Base-by-base conservation (phyloP, 1,140 invertebrate species). In the Rhysida immarginata region DNA sequence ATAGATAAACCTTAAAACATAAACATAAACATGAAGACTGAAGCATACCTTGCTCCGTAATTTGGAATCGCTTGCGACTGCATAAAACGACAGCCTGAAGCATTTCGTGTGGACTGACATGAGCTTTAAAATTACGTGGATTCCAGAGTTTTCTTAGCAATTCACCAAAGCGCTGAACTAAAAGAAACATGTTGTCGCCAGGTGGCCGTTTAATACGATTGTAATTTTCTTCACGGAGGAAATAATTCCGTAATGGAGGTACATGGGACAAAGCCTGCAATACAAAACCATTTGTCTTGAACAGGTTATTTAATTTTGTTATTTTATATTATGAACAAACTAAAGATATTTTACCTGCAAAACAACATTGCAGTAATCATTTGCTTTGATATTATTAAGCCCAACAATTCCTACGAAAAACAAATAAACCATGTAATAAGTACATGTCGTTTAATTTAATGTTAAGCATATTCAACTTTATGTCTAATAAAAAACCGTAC, bases 71-170 rank as follows among this genome's bases (percentile, higher is more conserved):
- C 67, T 99, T 99, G 69, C 93, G 90, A 64, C 92, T 96, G 84
- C 93, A 98, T 5, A 98, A 72, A 1, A 99, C 96, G 26, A 99
- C 94, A 27, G 96, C 92, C 73, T 99, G 96, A 14, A 99, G 73
- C 96, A 99, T 99, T 77, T 99, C 96, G 71, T 99, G 96, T 0
- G 96, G 96, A 52, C 93, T 97, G 1, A 99, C 96, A 68, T 99
- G 96, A 2, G 95, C 89, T 75, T 99, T 99, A 67, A 99, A 99
- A 68, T 98, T 98, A 55, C 92, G 74, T 0, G 95, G 94, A 73
- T 99, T 99, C 96, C 96, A 99, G 60, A 99, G 74, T 72, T 99
- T 99, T 2, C 96, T 72, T 70, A 99, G 82, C 5, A 99, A 74
- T 71, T 99, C 96, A 1, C 96, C 96, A 74, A 98, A 99, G 53